These are phyloP conservation scores for Aotus griseimembra DNA, from an alignment of 2,797 vertebrate genomes.

Conservation along the genomic window DNA sequence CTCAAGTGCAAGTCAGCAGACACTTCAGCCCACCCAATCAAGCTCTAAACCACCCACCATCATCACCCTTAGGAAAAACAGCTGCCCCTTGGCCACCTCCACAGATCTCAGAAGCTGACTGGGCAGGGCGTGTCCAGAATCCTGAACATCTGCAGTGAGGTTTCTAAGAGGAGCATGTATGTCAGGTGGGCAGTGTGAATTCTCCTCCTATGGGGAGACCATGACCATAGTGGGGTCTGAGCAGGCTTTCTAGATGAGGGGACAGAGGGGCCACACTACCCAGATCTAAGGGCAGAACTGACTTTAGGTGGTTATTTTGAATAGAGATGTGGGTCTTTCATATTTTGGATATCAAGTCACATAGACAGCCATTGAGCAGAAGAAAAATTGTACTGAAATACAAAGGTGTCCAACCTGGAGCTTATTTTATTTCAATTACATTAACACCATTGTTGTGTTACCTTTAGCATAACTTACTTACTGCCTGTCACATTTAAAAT, in stretches of 20 bases:
- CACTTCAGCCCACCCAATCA: neutral
- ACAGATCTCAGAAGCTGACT: neutral
- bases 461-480: neutral
- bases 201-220: neutral
- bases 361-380: neutral
- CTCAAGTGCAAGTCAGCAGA: neutral
- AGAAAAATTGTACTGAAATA: neutral
- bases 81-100: neutral
- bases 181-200: neutral
- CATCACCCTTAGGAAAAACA: neutral
- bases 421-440: conserved; percentile 7
- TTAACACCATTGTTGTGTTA: neutral
- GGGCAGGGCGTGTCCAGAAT: neutral
- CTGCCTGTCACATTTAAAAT: conserved; percentile 25
- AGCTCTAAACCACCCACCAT: neutral
- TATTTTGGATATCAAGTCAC: neutral
- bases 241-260: neutral
- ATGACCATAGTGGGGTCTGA: neutral
- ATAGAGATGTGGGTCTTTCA: neutral
- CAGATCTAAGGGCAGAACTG: neutral
- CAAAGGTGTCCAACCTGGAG: neutral
- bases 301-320: neutral
- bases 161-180: neutral
- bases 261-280: neutral
- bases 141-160: neutral